Conservation (phyloP, 2,113 vertebrate genomes). For the Plecotus auritus region DNA sequence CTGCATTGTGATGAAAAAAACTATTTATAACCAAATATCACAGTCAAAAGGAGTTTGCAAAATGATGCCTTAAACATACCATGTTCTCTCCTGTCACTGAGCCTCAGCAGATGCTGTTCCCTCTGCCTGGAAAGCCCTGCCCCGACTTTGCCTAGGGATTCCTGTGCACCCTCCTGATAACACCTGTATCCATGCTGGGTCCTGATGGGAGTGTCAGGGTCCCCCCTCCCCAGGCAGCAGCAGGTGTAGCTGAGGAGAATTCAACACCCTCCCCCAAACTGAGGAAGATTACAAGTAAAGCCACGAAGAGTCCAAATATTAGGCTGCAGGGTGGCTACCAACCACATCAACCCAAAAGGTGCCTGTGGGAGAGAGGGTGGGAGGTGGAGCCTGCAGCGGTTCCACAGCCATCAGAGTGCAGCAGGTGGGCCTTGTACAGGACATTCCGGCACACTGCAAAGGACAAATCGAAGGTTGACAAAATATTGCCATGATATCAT, state of each 20-base stretch:
- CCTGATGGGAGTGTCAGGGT: neutral
- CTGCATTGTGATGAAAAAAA: neutral
- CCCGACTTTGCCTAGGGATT: neutral
- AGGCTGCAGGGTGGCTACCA: neutral
- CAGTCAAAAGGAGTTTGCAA: neutral
- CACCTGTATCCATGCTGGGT: accelerated
- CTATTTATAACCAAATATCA: neutral
- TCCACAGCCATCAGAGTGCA: neutral
- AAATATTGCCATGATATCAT: neutral
- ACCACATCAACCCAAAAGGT: neutral
- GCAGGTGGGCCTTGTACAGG: neutral
- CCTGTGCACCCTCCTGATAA: neutral
- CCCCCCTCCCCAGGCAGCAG: neutral
- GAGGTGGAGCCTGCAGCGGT: neutral
- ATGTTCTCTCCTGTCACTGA: neutral
- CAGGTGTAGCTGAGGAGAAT: neutral
- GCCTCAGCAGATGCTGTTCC: neutral
- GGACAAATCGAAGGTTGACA: neutral
- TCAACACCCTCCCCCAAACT: neutral
- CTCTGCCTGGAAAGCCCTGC: neutral
- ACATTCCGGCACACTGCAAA: neutral
- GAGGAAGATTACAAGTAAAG: neutral
- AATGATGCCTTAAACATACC: neutral
- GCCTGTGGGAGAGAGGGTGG: accelerated
- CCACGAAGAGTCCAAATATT: neutral